Evolutionary conservation across 2,113 vertebrate species (phyloP).

Genomic region (Tychaedon coryphoeus): DNA sequence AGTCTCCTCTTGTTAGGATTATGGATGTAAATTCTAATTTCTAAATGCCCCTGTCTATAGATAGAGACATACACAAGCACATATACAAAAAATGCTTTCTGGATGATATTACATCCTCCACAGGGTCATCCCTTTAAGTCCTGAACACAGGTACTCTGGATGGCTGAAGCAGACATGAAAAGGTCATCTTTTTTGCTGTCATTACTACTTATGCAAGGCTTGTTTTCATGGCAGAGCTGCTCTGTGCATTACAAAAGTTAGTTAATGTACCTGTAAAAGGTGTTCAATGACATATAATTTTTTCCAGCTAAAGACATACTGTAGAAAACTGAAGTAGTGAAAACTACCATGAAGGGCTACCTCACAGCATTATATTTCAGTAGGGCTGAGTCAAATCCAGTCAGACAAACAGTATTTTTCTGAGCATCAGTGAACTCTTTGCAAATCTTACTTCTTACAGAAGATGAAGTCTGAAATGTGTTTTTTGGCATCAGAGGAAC

Average conservation of each 20-base stretch:
- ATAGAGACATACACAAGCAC: neutral
- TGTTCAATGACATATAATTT: neutral
- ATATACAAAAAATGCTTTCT: neutral
- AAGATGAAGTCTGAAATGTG: slow-evolving; percentile 37
- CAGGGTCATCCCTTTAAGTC: neutral
- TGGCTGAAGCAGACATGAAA: neutral
- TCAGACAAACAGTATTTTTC: slow-evolving; percentile 25
- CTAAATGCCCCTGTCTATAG: neutral
- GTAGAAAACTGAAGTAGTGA: neutral
- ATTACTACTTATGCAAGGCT: neutral
- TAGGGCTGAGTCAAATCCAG: neutral
- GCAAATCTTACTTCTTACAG: neutral
- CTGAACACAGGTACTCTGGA: neutral
- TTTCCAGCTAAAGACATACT: neutral
- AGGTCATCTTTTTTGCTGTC: neutral
- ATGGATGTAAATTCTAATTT: neutral
- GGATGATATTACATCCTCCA: neutral
- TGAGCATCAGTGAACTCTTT: neutral
- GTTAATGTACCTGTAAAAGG: neutral
- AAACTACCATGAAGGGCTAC: neutral
- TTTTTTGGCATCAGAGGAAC: neutral
- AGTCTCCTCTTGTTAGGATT: neutral
- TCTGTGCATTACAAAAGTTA: neutral
- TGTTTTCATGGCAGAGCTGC: neutral
- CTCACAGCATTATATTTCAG: neutral